Base-by-base conservation (phyloP, 2,888 invertebrate species). In the Conistra vaccinii region DNA sequence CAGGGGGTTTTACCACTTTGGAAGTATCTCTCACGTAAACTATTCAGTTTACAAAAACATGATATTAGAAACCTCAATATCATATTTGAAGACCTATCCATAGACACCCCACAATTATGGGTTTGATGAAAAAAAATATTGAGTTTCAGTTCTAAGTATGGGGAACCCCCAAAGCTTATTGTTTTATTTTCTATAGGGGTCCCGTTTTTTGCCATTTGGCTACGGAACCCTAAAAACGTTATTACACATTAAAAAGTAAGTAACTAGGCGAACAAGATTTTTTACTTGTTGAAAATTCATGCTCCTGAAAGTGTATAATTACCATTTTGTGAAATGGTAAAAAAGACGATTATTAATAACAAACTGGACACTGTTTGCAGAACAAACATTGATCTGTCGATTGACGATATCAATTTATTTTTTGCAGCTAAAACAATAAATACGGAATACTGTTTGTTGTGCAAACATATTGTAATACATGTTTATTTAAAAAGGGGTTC, bases 331-430 rank as follows among this genome's bases (percentile, higher is more conserved):
- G 35, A 29, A 23, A 42, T 3, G 29, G 6, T 53, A 51, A 63
- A 26, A 48, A 73, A 32, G 51, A 55, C 48, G 26, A n/a, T n/a
- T 32, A 29, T 62, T 42, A 76, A 66, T 45, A 79, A 70, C 57
- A 70, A 51, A 32, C n/a, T 9, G 20, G 60, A 53, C 32, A 42
- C 20, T 58, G 20, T 80, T 76, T 79, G 12, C 51, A 45, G 7
- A 53, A 4, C 17, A 65, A 77, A 77, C 63, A 65, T 65, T 63
- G 35, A 77, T 71, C 63, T 53, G 7, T 3, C 42, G 32, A 57
- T 51, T 17, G 74, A 23, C 57, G 23, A 75, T 53, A 51, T 12
- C 29, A 67, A 62, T 74, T 74, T 35, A 60, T 62, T 78, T 80
- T 80, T 67, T 53, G 32, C 51, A 57, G 14, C 66, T 74, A 51